Evolutionary conservation across 2,888 invertebrate genomes (phyloP).

Genomic region (Drosophila meridionalis): DNA sequence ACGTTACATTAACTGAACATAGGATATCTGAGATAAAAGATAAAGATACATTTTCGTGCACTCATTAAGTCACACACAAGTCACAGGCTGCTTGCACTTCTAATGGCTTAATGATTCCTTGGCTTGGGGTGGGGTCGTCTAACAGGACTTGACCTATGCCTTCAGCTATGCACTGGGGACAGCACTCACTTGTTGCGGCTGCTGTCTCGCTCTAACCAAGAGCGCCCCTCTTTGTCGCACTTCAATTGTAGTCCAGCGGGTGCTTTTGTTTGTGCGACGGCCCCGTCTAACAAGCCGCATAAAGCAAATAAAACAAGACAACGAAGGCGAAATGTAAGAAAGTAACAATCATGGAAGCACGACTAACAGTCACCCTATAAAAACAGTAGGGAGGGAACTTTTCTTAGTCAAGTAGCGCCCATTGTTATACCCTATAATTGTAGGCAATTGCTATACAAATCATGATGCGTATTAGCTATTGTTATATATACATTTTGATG

Average conservation of each 20-base stretch:
- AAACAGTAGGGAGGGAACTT: too few species aligned
- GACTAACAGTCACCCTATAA: not conserved
- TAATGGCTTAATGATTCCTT: conserved; percentile 17
- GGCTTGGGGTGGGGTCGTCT: conserved; percentile 3
- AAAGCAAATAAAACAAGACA: conserved; percentile 19
- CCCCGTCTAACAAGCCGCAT: conserved; percentile 12
- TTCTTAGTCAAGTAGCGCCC: not conserved
- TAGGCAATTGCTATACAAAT: not conserved
- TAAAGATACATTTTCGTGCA: not conserved
- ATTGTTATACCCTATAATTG: not conserved
- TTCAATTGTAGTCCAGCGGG: conserved; percentile 1
- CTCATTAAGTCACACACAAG: not conserved
- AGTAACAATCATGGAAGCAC: not conserved
- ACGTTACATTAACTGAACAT: not conserved
- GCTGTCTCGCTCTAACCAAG: not conserved
- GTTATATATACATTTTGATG: not conserved
- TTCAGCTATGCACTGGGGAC: conserved; percentile 23
- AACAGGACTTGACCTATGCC: conserved; percentile 39
- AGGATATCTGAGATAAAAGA: not conserved
- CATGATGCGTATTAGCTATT: not conserved
- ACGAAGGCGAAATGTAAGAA: not conserved
- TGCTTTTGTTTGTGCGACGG: conserved; percentile 34
- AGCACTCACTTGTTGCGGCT: conserved; percentile 47
- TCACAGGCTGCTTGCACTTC: conserved; percentile 4
- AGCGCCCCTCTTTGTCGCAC: not conserved